These are phyloP conservation scores for Tanypteryx hageni DNA, from an alignment of 2,888 invertebrate genomes.

Conservation along the genomic window DNA sequence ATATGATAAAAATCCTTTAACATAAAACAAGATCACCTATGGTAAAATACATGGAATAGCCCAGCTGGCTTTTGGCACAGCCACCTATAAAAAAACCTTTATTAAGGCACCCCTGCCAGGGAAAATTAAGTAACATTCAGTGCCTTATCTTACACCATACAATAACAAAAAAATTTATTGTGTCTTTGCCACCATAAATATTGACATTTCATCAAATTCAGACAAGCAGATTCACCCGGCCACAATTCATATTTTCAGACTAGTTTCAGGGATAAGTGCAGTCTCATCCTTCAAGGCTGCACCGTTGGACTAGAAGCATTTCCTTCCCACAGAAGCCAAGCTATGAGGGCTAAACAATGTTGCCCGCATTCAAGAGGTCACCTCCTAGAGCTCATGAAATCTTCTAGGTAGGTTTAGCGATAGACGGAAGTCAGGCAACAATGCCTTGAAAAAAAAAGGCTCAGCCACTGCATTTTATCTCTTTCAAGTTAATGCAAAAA, in stretches of 20 bases:
- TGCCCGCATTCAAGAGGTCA: constrained; percentile 21
- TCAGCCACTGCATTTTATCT: neutral
- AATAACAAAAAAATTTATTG: constrained; percentile 21
- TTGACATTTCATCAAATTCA: neutral
- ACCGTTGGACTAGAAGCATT: constrained; percentile 55
- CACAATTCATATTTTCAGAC: constrained; percentile 27
- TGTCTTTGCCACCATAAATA: constrained; percentile 14
- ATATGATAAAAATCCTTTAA: constrained; percentile 12
- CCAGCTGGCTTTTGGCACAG: constrained; percentile 37
- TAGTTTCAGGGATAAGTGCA: constrained; percentile 37
- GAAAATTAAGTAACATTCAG: constrained; percentile 25
- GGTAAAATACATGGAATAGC: constrained; percentile 9
- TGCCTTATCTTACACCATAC: constrained; percentile 45
- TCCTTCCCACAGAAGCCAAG: constrained; percentile 39
- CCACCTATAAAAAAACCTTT: constrained; percentile 40
- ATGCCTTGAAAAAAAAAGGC: constrained; percentile 24
- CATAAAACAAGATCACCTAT: constrained; percentile 2
- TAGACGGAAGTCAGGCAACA: constrained; percentile 24
- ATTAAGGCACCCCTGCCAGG: constrained; percentile 42
- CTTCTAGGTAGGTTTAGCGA: constrained; percentile 18
- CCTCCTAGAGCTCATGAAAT: neutral
- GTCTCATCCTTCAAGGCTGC: constrained; percentile 31
- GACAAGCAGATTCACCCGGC: neutral
- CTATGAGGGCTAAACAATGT: constrained; percentile 6
- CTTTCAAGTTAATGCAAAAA: neutral